Base-by-base conservation (phyloP, 2,797 vertebrate genomes). In the Pseudotriccus pelzelni region DNA sequence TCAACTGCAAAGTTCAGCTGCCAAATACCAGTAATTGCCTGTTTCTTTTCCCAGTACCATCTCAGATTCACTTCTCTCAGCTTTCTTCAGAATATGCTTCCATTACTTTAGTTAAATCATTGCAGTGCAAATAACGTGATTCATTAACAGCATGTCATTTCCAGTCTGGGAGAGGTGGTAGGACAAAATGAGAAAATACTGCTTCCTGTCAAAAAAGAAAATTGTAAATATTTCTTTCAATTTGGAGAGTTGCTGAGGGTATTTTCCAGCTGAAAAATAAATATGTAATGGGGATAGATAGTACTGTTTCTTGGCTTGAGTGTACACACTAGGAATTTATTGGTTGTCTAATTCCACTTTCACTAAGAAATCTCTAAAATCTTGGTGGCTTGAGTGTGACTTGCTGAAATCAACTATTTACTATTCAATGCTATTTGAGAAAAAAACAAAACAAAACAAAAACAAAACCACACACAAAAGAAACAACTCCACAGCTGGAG, bases 101-200 rank as follows among this genome's bases (percentile, higher is more conserved):
- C 30, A 73, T 92, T 93, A 84, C 46, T 94, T 87, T n/a, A 76
- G 53, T 66, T 81, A 81, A 92, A 52, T 90, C 39, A 63, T 59
- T 41, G 25, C 23, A 32, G 56, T 66, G 62, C 37, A 91, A 84
- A 84, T 79, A 73, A 84, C 59, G 27, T 64, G 49, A 95, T 88
- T 95, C 64, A 53, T 94, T 95, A 95, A 82, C 39, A 69, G 82
- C 44, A 79, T 66, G 69, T 73, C 39, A 64, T 90, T 84, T 95
- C 53, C 46, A 59, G 22, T 49, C 62, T 58, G 44, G 81, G n/a
- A 77, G 43, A 84, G 52, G 68, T 69, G 72, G 94, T 85, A 46
- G 91, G 52, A 80, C 25, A 49, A 83, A 95, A 95, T 75, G 58
- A 84, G 52, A 77, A 78, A 94, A 87, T 88, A 56, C 25, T 41